Conservation (phyloP, 1,140 invertebrate genomes). For the Galleria mellonella region DNA sequence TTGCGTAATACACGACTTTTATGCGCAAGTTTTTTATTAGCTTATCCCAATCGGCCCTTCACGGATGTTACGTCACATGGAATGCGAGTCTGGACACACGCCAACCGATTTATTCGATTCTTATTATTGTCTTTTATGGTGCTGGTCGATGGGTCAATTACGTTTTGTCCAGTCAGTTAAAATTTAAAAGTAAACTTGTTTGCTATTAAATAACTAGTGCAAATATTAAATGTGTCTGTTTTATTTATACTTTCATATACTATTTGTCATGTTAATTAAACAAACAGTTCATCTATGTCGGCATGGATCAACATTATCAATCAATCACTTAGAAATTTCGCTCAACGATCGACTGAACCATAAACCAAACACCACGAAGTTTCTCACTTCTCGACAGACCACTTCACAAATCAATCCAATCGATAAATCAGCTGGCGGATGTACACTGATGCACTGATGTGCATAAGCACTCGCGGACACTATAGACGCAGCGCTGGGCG, state of each 20-base stretch:
- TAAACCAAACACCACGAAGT: conserved; percentile 42
- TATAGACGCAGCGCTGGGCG: conserved; percentile 35
- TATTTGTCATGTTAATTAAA: neutral
- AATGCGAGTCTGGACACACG: conserved; percentile 49
- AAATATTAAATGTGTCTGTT: conserved; percentile 1
- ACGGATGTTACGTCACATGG: conserved; percentile 67
- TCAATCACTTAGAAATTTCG: conserved; percentile 16
- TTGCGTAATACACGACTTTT: conserved; percentile 60
- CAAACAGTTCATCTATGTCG: no score
- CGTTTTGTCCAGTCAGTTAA: neutral
- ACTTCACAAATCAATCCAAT: conserved; percentile 57
- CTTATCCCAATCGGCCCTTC: conserved; percentile 52
- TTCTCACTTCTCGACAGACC: conserved; percentile 30
- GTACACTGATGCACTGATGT: neutral
- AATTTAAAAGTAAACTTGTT: no score
- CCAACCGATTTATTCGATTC: conserved; percentile 64
- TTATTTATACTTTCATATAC: conserved; percentile 4
- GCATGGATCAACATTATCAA: conserved; percentile 9
- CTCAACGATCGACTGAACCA: conserved; percentile 32
- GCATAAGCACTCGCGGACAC: conserved; percentile 29
- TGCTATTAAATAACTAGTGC: no score
- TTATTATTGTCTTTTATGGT: conserved; percentile 69
- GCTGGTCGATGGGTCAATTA: conserved; percentile 45
- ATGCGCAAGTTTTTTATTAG: conserved; percentile 58
- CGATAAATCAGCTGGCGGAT: conserved; percentile 44